These are phyloP conservation scores for Salmo trutta DNA, from an alignment of 2,797 vertebrate genomes.

Conservation along the genomic window DNA sequence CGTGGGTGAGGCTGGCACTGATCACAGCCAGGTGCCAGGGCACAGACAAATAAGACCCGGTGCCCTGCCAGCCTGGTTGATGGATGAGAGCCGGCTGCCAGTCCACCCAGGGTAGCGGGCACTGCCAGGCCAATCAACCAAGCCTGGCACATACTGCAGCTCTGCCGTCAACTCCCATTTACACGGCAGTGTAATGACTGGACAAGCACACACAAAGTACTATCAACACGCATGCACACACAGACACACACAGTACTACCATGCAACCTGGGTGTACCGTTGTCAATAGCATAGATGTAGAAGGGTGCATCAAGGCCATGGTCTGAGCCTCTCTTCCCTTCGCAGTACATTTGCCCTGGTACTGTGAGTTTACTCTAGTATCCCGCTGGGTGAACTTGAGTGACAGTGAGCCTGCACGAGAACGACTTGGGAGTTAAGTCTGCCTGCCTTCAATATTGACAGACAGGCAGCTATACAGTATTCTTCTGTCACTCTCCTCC, in stretches of 20 bases:
- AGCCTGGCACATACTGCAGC: background rate
- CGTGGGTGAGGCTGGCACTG: conserved; percentile 15
- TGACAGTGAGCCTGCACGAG: background rate
- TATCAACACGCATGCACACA: too few species aligned
- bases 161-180: background rate
- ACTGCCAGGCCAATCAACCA: background rate
- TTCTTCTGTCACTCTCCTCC: background rate
- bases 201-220: too few species aligned
- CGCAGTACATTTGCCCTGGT: background rate
- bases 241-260: background rate
- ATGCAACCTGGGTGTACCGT: too few species aligned
- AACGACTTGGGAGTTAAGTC: background rate
- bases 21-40: conserved; percentile 38
- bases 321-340: background rate
- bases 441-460: background rate
- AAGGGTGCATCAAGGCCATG: background rate
- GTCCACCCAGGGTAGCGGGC: background rate
- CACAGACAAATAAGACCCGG: conserved; percentile 2
- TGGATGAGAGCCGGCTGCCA: background rate
- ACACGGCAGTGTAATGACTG: background rate
- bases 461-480: background rate
- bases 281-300: background rate
- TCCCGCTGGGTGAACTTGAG: background rate
- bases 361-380: background rate
- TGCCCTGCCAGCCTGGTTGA: background rate